Base-by-base conservation (phyloP, 2,888 invertebrate genomes). In the Drosophila anomelani region DNA sequence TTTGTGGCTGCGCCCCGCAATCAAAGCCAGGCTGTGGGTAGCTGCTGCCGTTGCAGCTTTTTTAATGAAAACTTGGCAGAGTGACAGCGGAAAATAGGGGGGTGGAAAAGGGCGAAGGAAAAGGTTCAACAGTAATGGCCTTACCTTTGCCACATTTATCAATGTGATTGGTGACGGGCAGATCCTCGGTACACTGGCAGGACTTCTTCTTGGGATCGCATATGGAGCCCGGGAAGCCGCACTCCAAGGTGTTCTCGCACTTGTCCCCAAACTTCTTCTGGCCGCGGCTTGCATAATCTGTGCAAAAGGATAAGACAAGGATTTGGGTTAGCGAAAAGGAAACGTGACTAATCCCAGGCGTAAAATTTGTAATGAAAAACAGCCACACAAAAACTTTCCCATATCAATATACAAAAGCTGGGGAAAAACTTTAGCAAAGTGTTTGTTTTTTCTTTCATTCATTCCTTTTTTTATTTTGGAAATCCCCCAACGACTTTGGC, bases 121-220 rank as follows among this genome's bases (percentile, higher is more conserved):
- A n/a, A 9, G 13, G 34, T 13, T 47, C n/a, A 3, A 0, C 32
- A 38, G 63, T 38, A 23, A 26, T n/a, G 32, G 26, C 60, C 90
- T 94, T 92, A 97, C 97, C 94, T 94, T 95, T 95, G 86, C 97
- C 97, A 93, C 97, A 97, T 93, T 96, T 97, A 92, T 97, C 96
- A 87, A 96, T 93, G 91, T 97, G 96, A 93, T 97, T 97, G 90
- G 96, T 96, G 84, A 95, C 95, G 23, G 95, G 95, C 80, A 95
- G 94, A 82, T 96, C 96, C 32, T 95, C 94, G 75, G 94, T 94
- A 92, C 97, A 97, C 86, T 94, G 94, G 91, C 97, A 97, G 79
- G 94, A 94, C 90, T 94, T 95, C 89, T 94, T 94, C 80, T 93
- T 93, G 26, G 94, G 93, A 88, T 96, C 95, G 91, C 97, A 97